Percentiles rank a stretch among this genome's conserved stretches.
phyloP scores from a whole-genome alignment of 1,140 invertebrate genomes.

The Bilobella aurantiaca region DNA sequence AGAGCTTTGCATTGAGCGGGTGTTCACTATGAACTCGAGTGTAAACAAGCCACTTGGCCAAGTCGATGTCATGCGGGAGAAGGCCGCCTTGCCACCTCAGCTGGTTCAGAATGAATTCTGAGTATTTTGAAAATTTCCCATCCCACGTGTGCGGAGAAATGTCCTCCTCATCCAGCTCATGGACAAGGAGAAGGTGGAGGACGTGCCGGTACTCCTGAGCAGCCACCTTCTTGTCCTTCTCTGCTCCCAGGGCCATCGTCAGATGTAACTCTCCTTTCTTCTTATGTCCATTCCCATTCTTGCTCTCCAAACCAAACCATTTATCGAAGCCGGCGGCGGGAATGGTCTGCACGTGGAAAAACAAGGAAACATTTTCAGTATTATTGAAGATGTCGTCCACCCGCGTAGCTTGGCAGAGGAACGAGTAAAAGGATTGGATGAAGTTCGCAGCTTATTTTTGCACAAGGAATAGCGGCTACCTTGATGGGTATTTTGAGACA shows the following conservation, averaged over 20 bases:
- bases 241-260: constrained; percentile 61
- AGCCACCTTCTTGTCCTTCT: constrained; percentile 70
- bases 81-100: constrained; percentile 85
- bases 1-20: constrained; percentile 61
- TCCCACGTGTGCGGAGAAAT: constrained; percentile 71
- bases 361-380: too few species aligned
- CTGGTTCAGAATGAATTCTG: constrained; percentile 73
- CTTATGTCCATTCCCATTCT: constrained; percentile 53
- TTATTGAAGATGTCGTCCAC: too few species aligned
- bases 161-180: constrained; percentile 70
- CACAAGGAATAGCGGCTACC: constrained; percentile 44
- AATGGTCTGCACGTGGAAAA: too few species aligned
- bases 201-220: constrained; percentile 77
- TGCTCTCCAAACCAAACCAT: constrained; percentile 75
- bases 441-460: too few species aligned
- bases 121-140: constrained; percentile 66
- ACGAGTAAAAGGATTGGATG: too few species aligned
- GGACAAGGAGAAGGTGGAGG: constrained; percentile 65
- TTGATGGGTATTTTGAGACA: constrained; percentile 70
- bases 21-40: constrained; percentile 61
- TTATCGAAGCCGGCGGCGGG: constrained; percentile 74
- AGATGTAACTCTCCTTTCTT: constrained; percentile 77
- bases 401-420: too few species aligned
- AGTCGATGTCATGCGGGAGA: constrained; percentile 49
- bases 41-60: constrained; percentile 67